Percentiles rank a stretch among this genome's conserved stretches.
phyloP scores from a whole-genome alignment of 2,888 invertebrate species.

The Aquatica leii region DNA sequence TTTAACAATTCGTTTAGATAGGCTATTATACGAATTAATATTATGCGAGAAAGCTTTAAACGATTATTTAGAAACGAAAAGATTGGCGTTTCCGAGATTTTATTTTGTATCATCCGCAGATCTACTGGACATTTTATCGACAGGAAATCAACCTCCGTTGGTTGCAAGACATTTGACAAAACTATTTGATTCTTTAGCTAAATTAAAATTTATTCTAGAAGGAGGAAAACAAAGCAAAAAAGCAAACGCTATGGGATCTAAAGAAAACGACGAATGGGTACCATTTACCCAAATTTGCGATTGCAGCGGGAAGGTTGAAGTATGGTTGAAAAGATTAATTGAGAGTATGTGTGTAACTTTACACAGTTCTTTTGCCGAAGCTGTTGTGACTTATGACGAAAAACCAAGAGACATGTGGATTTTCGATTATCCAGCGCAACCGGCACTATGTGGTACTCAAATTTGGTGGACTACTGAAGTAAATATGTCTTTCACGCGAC shows the following conservation, averaged over 20 bases:
- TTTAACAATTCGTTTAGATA: conserved; percentile 78
- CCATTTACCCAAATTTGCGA: conserved; percentile 79
- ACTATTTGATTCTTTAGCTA: conserved; percentile 89
- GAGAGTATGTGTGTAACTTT: conserved; percentile 85
- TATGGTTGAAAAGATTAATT: conserved; percentile 88
- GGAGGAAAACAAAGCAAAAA: conserved; percentile 66
- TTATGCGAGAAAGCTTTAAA: conserved; percentile 94
- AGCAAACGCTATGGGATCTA: conserved; percentile 83
- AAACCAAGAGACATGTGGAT: conserved; percentile 92
- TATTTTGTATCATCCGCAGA: conserved; percentile 96
- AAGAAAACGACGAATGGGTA: conserved; percentile 80
- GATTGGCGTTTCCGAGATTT: conserved; percentile 92
- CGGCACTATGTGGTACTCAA: conserved; percentile 88
- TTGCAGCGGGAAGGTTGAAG: conserved; percentile 90
- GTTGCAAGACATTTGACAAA: conserved; percentile 89
- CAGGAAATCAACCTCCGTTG: conserved; percentile 84
- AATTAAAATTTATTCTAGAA: conserved; percentile 73
- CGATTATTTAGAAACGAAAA: conserved; percentile 93
- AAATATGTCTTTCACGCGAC: conserved; percentile 84
- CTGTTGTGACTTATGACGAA: conserved; percentile 85
- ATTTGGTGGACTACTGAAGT: conserved; percentile 97
- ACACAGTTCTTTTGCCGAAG: conserved; percentile 79
- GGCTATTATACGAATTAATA: conserved; percentile 73
- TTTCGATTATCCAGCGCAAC: conserved; percentile 91
- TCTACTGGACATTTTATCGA: conserved; percentile 79